Base-by-base conservation (phyloP, 2,113 vertebrate genomes). In the Cheirogaleus medius region DNA sequence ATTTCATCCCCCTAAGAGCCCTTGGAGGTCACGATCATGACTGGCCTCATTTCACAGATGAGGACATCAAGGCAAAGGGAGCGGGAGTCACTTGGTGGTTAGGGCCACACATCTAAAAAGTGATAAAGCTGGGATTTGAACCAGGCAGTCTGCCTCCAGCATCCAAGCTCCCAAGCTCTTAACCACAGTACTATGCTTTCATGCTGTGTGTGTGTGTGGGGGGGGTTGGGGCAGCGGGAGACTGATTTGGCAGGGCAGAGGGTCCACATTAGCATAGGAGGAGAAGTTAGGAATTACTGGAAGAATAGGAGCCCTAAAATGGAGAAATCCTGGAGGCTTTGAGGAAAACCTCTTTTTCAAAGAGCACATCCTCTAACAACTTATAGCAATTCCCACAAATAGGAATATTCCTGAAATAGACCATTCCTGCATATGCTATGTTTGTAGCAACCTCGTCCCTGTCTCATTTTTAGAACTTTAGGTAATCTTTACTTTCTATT, bases 401-500 rank as follows among this genome's bases (percentile, higher is more conserved):
- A 94, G 71, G 66, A 90, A 77, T 89, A n/a, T 80, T 85, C 83
- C 39, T 77, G 89, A 96, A 97, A 98, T 95, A 97, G 86, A 93
- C 29, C 89, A 80, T 97, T 96, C n/a, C 49, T 97, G 97, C 87
- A 89, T 86, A 94, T 89, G 80, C 89, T 95, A 32, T 94, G 89
- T 80, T 97, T 97, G 82, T 93, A 93, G 73, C 84, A 68, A 81
- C 63, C 17, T 86, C 64, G 9, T 95, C 63, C 10, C 0, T 6
- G 71, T 87, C 60, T 78, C 83, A 95, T 69, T 96, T 97, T 97
- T 96, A 97, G 91, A 93, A 95, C 63, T 97, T 93, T 89, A 97
- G 86, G 96, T 97, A 94, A 97, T 97, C 86, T 94, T 96, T 89
- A 86, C 34, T 97, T 94, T 85, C 82, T 91, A 32, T 96, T 92